These are phyloP conservation scores for Bergia puertoricense DNA, from an alignment of 92 coral and sea anemone species.

Conservation along the genomic window DNA sequence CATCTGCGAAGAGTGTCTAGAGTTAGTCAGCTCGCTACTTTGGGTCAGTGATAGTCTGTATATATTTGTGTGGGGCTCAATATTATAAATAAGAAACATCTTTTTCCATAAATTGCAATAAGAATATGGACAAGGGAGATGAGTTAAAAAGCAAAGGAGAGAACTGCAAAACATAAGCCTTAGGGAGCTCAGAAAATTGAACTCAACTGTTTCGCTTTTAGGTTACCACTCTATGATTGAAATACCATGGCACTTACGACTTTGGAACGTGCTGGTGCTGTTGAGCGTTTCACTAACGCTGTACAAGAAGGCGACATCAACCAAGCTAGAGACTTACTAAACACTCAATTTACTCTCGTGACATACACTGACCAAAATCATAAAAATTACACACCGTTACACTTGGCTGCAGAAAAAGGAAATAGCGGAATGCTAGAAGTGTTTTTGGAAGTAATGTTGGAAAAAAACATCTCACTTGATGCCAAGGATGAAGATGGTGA, in stretches of 20 bases:
- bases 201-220: neutral
- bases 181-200: too few relatives aligned
- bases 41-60: too few relatives aligned
- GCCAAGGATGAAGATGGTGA: neutral
- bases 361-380: neutral
- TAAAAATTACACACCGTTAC: slow-evolving; percentile 38
- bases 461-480: neutral
- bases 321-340: neutral
- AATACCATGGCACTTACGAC: neutral
- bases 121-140: too few relatives aligned
- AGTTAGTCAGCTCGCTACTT: too few relatives aligned
- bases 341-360: neutral
- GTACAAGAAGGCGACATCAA: neutral
- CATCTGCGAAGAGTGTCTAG: too few relatives aligned
- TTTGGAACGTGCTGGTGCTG: neutral
- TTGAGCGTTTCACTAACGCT: neutral
- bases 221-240: neutral
- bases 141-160: too few relatives aligned
- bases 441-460: neutral
- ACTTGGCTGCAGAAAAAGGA: slow-evolving; percentile 37
- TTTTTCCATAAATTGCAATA: too few relatives aligned
- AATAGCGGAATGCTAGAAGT: slow-evolving; percentile 23
- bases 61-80: too few relatives aligned
- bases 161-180: too few relatives aligned
- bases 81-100: too few relatives aligned